These are phyloP conservation scores for Rhinophrynus dorsalis DNA, from an alignment of 2,797 vertebrate species.

Conservation along the genomic window DNA sequence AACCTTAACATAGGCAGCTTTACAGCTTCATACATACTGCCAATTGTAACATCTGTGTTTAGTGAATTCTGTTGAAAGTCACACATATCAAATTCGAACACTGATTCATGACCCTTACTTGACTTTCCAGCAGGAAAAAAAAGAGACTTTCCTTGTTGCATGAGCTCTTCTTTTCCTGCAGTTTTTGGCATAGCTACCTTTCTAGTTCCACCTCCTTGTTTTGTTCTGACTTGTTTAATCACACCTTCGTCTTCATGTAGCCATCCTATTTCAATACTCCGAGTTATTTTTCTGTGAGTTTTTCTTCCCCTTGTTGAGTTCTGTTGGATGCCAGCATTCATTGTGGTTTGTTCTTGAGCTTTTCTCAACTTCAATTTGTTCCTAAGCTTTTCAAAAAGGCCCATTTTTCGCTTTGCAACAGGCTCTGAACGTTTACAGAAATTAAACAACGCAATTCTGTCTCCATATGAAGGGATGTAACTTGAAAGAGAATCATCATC, in stretches of 20 bases:
- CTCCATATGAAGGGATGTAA: conserved; percentile 43
- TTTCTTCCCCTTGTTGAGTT: background rate
- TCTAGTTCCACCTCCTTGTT: background rate
- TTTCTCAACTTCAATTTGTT: background rate
- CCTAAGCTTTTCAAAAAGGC: background rate
- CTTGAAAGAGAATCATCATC: conserved; percentile 41
- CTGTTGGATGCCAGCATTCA: background rate
- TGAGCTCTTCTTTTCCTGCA: background rate
- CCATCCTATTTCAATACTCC: background rate
- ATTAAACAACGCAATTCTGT: conserved; percentile 40
- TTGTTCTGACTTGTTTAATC: background rate
- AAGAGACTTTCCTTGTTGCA: background rate
- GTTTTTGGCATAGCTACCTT: background rate
- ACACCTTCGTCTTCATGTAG: background rate
- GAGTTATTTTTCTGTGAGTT: background rate
- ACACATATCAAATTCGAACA: background rate
- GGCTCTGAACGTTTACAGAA: conserved; percentile 34
- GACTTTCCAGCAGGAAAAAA: background rate
- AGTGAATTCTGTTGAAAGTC: background rate
- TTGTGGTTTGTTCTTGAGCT: background rate
- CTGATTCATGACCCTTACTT: background rate
- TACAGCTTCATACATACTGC: background rate
- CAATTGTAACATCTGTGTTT: background rate
- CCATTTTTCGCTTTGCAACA: background rate
- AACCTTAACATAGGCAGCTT: background rate